phyloP scores from a whole-genome alignment of 2,888 invertebrate genomes.

The Epirrhoe alternata region DNA sequence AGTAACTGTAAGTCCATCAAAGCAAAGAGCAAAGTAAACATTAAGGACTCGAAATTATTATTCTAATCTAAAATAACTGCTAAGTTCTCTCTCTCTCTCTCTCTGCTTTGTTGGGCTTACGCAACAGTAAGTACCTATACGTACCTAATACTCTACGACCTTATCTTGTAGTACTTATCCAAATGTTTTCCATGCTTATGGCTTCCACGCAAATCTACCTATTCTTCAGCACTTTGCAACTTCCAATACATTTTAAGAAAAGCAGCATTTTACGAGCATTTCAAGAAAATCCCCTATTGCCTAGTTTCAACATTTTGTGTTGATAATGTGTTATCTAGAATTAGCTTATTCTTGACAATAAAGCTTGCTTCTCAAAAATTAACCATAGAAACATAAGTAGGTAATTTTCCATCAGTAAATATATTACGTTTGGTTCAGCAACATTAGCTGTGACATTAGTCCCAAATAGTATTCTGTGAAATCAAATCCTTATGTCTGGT shows the following conservation, averaged over 20 bases:
- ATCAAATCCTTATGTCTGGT: neutral
- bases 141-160: neutral
- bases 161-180: neutral
- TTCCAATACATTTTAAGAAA: neutral
- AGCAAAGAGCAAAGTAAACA: neutral
- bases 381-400: no score
- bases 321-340: no score
- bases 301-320: no score
- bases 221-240: neutral
- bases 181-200: neutral
- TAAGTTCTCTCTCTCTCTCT: neutral
- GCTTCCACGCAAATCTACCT: neutral
- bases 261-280: no score
- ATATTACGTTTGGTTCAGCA: neutral
- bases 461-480: neutral
- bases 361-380: no score
- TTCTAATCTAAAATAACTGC: no score
- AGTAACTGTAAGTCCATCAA: neutral
- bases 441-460: no score
- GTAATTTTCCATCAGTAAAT: neutral
- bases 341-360: no score
- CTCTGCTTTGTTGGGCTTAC: neutral
- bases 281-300: no score
- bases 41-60: neutral
- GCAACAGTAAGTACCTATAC: no score